Percentiles rank a stretch among this genome's conserved stretches.
These are phyloP conservation scores for Atopsyche davidsoni DNA, from an alignment of 1,140 invertebrate species.

Conservation along the genomic window DNA sequence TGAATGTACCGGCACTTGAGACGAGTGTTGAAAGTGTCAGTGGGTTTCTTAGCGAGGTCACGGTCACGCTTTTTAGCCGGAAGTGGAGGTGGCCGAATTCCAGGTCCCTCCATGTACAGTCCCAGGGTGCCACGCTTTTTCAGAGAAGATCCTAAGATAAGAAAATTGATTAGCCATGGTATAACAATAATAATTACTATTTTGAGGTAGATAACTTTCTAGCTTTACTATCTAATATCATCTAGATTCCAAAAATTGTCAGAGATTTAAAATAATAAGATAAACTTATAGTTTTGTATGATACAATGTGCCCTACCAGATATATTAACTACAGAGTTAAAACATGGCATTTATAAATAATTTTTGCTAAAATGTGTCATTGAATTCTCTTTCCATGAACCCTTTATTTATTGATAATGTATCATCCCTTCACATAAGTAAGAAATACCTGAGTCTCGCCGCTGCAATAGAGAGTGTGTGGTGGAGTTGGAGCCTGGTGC, in stretches of 20 bases:
- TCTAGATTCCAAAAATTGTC: no score
- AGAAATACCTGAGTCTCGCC: constrained; percentile 37
- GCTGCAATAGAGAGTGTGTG: constrained; percentile 30
- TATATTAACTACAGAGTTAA: no score
- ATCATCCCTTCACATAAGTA: constrained; percentile 1
- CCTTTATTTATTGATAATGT: background rate
- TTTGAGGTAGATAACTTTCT: no score
- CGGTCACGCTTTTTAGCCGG: constrained; percentile 43
- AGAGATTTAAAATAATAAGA: no score
- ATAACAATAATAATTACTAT: background rate
- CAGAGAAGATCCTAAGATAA: constrained; percentile 25
- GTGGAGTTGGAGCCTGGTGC: constrained; percentile 14
- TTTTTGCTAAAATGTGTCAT: no score
- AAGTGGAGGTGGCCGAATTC: constrained; percentile 38
- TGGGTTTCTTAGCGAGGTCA: constrained; percentile 25
- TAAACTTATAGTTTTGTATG: no score
- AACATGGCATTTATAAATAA: no score
- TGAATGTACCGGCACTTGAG: constrained; percentile 40
- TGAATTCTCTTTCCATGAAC: background rate
- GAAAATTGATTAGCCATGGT: no score
- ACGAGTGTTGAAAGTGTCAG: constrained; percentile 33
- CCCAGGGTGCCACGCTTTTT: constrained; percentile 26
- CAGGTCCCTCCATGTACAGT: constrained; percentile 26
- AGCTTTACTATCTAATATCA: no score
- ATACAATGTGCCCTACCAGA: no score